Conservation (phyloP, 2,888 invertebrate genomes). For the Cenopis cana region DNA sequence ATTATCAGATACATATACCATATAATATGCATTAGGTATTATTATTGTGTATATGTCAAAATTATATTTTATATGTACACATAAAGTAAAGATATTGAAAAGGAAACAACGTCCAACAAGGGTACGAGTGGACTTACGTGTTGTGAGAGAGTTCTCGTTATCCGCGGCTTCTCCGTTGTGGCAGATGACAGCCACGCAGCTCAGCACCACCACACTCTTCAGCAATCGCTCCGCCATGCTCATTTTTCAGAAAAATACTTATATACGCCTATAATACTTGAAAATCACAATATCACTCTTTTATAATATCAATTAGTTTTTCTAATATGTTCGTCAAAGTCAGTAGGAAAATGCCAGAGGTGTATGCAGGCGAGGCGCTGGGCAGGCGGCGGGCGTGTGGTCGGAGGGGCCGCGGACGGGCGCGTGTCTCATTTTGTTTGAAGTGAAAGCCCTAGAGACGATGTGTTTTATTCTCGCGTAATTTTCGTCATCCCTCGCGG, state of each 20-base stretch:
- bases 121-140: constrained; percentile 70
- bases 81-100: neutral
- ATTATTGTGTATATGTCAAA: neutral
- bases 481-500: constrained; percentile 80
- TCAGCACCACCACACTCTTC: constrained; percentile 68
- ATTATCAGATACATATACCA: too few species aligned
- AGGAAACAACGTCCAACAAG: too few species aligned
- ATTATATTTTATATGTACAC: neutral
- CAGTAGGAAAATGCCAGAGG: constrained; percentile 5
- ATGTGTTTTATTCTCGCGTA: constrained; percentile 78
- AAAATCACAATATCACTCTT: constrained; percentile 45
- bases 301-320: neutral
- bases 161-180: constrained; percentile 72
- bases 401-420: constrained; percentile 61
- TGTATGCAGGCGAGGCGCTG: constrained; percentile 34
- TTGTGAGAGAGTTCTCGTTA: constrained; percentile 61
- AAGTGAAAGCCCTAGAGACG: constrained; percentile 78
- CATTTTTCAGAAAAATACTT: constrained; percentile 52
- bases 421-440: constrained; percentile 76
- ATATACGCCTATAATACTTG: neutral
- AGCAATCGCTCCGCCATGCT: constrained; percentile 69
- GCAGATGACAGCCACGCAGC: constrained; percentile 64
- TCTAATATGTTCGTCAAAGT: neutral
- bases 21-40: too few species aligned
- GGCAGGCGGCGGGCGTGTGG: constrained; percentile 62